Evolutionary conservation across 2,797 vertebrate genomes (phyloP).

Genomic region (Cynodonichthys magdalenae): DNA sequence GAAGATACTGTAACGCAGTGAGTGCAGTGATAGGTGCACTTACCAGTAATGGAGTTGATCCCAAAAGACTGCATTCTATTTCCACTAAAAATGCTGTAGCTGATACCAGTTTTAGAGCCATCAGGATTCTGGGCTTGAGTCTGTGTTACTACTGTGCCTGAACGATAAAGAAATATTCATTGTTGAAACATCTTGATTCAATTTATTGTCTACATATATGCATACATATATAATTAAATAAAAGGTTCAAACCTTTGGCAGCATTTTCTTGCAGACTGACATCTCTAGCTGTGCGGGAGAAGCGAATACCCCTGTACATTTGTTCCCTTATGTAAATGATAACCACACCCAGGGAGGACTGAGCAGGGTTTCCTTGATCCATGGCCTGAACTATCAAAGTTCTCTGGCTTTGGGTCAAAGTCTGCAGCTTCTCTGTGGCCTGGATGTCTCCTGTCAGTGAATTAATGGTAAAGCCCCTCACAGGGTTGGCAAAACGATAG

Average conservation of each 20-base stretch:
- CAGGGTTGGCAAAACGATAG: conserved; percentile 88
- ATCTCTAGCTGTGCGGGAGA: conserved; percentile 86
- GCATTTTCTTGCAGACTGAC: conserved; percentile 91
- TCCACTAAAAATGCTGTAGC: conserved; percentile 94
- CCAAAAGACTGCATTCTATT: conserved; percentile 89
- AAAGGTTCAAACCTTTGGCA: conserved; percentile 82
- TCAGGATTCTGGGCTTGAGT: conserved; percentile 86
- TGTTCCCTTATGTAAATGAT: conserved; percentile 90
- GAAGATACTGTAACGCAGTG: conserved; percentile 3
- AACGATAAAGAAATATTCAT: background rate
- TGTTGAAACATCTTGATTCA: conserved; percentile 12
- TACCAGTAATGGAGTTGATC: conserved; percentile 91
- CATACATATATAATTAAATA: background rate
- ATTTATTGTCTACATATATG: background rate
- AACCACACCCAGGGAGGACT: conserved; percentile 92
- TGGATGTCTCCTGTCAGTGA: conserved; percentile 94
- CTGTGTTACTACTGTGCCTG: conserved; percentile 88
- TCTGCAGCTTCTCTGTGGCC: conserved; percentile 82
- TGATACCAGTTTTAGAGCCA: conserved; percentile 87
- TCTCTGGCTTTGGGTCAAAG: conserved; percentile 86
- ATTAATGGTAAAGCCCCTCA: conserved; percentile 90
- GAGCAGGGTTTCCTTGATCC: conserved; percentile 91
- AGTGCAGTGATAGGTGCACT: conserved; percentile 14
- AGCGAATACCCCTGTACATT: conserved; percentile 87
- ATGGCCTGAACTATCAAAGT: conserved; percentile 93